These are phyloP conservation scores for Archocentrus centrarchus DNA, from an alignment of 2,113 vertebrate species.

Conservation along the genomic window DNA sequence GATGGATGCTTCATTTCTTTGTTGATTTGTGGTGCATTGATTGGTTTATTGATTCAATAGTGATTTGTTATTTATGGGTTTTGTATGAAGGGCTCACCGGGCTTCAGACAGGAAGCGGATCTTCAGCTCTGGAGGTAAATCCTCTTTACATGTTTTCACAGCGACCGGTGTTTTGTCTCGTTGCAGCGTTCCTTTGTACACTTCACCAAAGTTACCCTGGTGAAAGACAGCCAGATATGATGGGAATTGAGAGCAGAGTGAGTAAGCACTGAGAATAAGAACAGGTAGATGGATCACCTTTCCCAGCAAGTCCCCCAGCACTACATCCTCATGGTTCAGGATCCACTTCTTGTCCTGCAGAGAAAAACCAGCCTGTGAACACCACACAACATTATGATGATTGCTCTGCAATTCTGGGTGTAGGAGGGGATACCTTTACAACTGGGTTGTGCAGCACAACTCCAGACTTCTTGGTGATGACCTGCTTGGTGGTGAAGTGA, in stretches of 20 bases:
- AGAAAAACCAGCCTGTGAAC: background rate
- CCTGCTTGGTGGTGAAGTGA: constrained; percentile 93
- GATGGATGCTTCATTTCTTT: background rate
- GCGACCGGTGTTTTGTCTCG: constrained; percentile 93
- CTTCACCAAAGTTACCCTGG: constrained; percentile 94
- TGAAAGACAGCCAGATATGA: background rate
- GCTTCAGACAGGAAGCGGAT: constrained; percentile 98
- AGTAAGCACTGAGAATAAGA: background rate
- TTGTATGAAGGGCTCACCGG: constrained; percentile 54
- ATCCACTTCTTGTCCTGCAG: constrained; percentile 97
- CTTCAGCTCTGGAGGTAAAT: constrained; percentile 95
- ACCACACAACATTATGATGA: background rate
- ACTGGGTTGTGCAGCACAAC: constrained; percentile 93
- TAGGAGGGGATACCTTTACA: constrained; percentile 84
- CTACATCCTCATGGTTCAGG: constrained; percentile 95
- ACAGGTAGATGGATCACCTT: constrained; percentile 84
- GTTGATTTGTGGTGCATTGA: background rate
- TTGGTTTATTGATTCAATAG: background rate
- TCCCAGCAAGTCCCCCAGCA: constrained; percentile 91
- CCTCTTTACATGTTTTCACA: constrained; percentile 98
- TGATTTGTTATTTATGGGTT: background rate
- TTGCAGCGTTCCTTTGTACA: constrained; percentile 91
- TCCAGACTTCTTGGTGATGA: constrained; percentile 98
- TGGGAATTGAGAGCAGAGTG: background rate
- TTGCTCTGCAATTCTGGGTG: background rate